Conservation (phyloP, 2,113 vertebrate genomes). For the Barbus barbus region DNA sequence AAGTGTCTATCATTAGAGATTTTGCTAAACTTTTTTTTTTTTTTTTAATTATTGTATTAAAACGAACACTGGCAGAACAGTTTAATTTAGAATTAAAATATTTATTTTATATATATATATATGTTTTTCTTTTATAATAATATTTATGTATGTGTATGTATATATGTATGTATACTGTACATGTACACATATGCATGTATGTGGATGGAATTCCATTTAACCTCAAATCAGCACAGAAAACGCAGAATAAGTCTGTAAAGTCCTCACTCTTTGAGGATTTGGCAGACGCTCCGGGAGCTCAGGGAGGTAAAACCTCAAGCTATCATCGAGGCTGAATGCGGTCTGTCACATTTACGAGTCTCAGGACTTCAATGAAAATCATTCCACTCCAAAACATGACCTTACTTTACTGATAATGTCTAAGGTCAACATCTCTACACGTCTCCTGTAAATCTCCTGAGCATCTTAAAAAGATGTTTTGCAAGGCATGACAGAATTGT, state of each 20-base stretch:
- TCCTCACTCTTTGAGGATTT: not conserved
- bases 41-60: too few relatives aligned
- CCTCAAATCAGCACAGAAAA: not conserved
- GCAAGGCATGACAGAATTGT: not conserved
- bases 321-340: not conserved
- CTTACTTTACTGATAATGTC: not conserved
- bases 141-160: too few relatives aligned
- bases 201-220: not conserved
- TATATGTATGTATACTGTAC: too few relatives aligned
- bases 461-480: not conserved
- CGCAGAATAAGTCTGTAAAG: not conserved
- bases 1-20: too few relatives aligned
- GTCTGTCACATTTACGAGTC: not conserved
- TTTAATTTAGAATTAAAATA: too few relatives aligned
- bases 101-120: too few relatives aligned
- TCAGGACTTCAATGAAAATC: not conserved
- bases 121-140: not conserved
- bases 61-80: too few relatives aligned
- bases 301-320: not conserved
- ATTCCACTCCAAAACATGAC: not conserved
- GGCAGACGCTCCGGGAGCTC: not conserved
- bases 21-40: too few relatives aligned
- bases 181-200: not conserved
- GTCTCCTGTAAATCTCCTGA: conserved; percentile 3
- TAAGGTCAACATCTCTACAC: not conserved